These are phyloP conservation scores for Plectropomus leopardus DNA, from an alignment of 2,113 vertebrate species.

Conservation along the genomic window DNA sequence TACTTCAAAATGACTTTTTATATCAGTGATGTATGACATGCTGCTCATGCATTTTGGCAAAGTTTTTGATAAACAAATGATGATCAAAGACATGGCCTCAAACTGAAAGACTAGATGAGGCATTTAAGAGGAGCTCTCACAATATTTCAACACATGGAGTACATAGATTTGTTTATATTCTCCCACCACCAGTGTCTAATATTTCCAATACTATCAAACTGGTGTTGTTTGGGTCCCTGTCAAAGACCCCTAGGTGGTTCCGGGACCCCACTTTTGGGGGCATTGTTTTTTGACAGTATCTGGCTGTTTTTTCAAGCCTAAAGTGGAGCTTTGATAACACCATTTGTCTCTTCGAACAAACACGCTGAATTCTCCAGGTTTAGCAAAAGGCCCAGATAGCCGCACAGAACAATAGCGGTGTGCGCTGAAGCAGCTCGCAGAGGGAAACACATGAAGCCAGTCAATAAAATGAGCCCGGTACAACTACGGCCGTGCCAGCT, in stretches of 20 bases:
- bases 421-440: not conserved
- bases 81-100: not conserved
- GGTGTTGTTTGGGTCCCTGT: not conserved
- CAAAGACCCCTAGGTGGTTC: not conserved
- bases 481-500: not conserved
- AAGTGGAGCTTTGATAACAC: constrained; percentile 31
- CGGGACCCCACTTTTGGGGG: not conserved
- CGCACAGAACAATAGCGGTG: constrained; percentile 59
- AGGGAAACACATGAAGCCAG: constrained; percentile 10
- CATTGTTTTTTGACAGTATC: constrained; percentile 1
- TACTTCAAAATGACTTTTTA: not conserved
- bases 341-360: constrained; percentile 44
- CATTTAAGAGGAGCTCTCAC: not conserved
- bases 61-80: not conserved
- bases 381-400: constrained; percentile 54
- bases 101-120: not conserved
- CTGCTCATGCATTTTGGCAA: not conserved
- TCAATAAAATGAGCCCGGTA: not conserved
- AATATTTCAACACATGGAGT: not conserved
- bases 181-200: not conserved
- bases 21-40: not conserved
- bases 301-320: constrained; percentile 8
- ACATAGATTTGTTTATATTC: not conserved
- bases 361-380: not conserved
- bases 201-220: not conserved